These are phyloP conservation scores for Crotalus helleri DNA, from an alignment of 2,113 vertebrate genomes.

Conservation along the genomic window DNA sequence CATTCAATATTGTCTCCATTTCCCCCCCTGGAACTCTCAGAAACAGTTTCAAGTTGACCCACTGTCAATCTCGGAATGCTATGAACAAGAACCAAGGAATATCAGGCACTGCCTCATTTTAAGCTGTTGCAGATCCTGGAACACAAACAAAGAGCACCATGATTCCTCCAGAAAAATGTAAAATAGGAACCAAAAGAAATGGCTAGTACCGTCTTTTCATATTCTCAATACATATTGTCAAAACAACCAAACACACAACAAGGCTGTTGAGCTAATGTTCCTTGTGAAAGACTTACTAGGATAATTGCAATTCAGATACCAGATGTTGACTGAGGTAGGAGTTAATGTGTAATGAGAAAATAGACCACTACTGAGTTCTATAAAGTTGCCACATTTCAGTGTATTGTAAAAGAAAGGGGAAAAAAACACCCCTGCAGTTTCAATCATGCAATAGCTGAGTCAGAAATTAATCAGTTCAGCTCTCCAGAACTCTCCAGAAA, in stretches of 20 bases:
- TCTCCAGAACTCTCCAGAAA: background rate
- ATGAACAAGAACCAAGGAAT: background rate
- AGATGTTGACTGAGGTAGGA: background rate
- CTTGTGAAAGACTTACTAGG: background rate
- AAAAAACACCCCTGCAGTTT: background rate
- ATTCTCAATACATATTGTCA: background rate
- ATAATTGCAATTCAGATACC: background rate
- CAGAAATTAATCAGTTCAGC: background rate
- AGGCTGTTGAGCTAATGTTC: background rate
- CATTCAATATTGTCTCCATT: background rate
- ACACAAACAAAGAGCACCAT: background rate
- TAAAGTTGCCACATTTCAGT: background rate
- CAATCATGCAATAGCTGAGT: background rate
- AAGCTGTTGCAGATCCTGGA: background rate
- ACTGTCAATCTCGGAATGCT: background rate
- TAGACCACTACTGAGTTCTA: background rate
- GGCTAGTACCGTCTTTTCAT: background rate
- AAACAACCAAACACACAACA: background rate
- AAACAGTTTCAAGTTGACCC: background rate
- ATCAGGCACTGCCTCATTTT: background rate
- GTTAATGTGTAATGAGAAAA: background rate
- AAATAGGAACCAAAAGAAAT: background rate
- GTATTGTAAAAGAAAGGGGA: background rate
- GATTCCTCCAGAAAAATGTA: background rate
- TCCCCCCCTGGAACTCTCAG: background rate